These are phyloP conservation scores for Polydrusus cervinus DNA, from an alignment of 2,888 invertebrate species.

Conservation along the genomic window DNA sequence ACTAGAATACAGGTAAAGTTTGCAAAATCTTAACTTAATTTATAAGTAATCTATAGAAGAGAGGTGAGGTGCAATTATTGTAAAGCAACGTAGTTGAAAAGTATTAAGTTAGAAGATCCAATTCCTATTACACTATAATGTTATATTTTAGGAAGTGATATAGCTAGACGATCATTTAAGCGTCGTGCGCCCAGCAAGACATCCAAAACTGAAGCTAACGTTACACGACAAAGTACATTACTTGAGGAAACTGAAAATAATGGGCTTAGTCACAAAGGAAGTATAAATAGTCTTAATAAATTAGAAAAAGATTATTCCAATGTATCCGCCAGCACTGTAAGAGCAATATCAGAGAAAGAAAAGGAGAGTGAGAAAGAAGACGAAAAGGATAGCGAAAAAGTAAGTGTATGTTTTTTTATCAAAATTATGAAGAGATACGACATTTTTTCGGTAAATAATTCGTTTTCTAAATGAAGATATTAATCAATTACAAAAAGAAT, in stretches of 20 bases:
- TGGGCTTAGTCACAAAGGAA: slow-evolving; percentile 60
- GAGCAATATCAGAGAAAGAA: slow-evolving; percentile 59
- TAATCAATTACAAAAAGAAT: too few species aligned
- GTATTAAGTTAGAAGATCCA: too few species aligned
- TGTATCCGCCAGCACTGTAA: slow-evolving; percentile 62
- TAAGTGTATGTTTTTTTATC: slow-evolving; percentile 9
- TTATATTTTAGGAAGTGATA: slow-evolving; percentile 75
- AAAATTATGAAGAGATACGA: neutral
- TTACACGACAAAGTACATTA: slow-evolving; percentile 66
- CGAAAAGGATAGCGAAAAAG: slow-evolving; percentile 58
- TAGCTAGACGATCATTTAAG: slow-evolving; percentile 85
- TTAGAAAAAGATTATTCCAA: slow-evolving; percentile 68
- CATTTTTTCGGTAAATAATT: too few species aligned
- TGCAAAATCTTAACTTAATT: too few species aligned
- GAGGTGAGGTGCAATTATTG: too few species aligned
- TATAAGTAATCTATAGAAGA: too few species aligned
- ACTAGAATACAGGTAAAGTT: too few species aligned
- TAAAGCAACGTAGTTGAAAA: too few species aligned
- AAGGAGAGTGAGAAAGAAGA: slow-evolving; percentile 51
- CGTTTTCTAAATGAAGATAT: too few species aligned
- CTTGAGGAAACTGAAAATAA: slow-evolving; percentile 67
- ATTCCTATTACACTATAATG: too few species aligned
- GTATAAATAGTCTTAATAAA: slow-evolving; percentile 64
- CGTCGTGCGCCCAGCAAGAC: slow-evolving; percentile 66
- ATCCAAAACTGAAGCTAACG: slow-evolving; percentile 70